These are phyloP conservation scores for Fistularia commersonii DNA, from an alignment of 2,797 vertebrate species.

Conservation along the genomic window DNA sequence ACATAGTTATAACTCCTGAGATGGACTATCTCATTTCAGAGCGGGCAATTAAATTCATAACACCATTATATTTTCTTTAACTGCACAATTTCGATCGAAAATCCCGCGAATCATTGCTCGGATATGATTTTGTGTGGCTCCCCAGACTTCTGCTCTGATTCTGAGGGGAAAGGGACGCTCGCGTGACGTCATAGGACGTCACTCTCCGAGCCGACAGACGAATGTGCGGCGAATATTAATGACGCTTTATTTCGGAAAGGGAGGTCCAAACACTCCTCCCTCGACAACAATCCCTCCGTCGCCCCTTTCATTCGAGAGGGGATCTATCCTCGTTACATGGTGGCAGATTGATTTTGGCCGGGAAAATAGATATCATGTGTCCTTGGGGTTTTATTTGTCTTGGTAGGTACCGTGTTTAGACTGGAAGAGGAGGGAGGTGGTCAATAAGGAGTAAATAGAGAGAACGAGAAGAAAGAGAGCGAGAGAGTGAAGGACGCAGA, in stretches of 20 bases:
- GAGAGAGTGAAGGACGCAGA: constrained; percentile 22
- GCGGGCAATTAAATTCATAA: no score
- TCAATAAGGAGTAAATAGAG: constrained; percentile 34
- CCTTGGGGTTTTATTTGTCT: constrained; percentile 55
- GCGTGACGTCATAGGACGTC: no score
- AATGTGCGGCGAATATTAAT: constrained; percentile 2
- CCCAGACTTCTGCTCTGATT: constrained; percentile 11
- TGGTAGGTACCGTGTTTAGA: constrained; percentile 31
- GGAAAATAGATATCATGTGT: constrained; percentile 44
- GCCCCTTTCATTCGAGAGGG: constrained; percentile 13
- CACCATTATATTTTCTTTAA: no score
- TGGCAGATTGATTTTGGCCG: constrained; percentile 42
- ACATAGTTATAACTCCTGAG: no score
- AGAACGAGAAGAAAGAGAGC: constrained; percentile 19
- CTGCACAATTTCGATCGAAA: no score
- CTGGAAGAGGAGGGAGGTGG: constrained; percentile 39
- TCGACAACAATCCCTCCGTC: background rate
- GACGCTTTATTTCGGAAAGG: constrained; percentile 7
- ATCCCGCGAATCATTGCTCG: no score
- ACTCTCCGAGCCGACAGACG: no score
- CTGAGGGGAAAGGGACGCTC: background rate
- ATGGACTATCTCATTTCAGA: no score
- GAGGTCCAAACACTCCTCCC: background rate
- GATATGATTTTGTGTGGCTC: no score
- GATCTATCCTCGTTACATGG: constrained; percentile 46